These are phyloP conservation scores for Rafetus swinhoei DNA, from an alignment of 2,113 vertebrate species.

Conservation along the genomic window DNA sequence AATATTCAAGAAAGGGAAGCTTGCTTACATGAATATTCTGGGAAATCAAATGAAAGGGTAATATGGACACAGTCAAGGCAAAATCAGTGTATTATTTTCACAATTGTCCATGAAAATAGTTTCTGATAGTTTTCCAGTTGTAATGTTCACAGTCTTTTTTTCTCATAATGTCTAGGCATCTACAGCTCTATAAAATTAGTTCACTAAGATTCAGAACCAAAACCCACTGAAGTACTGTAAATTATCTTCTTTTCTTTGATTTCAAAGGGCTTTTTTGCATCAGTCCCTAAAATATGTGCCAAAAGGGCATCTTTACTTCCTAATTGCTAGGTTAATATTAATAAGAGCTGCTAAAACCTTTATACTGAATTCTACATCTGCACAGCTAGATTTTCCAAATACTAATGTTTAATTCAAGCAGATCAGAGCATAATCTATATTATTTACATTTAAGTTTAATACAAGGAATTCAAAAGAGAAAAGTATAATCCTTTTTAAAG, in stretches of 20 bases:
- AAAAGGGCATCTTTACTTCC: neutral
- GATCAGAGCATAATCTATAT: neutral
- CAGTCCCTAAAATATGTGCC: neutral
- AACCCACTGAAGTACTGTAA: neutral
- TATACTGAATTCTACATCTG: conserved; percentile 23
- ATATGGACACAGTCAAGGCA: neutral
- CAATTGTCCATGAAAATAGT: neutral
- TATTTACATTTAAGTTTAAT: conserved; percentile 38
- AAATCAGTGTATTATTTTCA: neutral
- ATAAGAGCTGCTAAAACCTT: conserved; percentile 12
- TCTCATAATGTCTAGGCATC: neutral
- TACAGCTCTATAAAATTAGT: neutral
- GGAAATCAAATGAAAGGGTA: neutral
- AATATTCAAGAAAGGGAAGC: neutral
- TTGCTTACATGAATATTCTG: neutral
- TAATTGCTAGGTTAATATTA: conserved; percentile 23
- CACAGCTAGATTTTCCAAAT: neutral
- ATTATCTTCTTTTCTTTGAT: neutral
- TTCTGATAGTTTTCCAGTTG: neutral
- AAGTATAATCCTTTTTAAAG: conserved; percentile 29
- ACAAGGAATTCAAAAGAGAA: neutral
- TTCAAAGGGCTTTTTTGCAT: neutral
- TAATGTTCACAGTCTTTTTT: neutral
- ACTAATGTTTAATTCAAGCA: conserved; percentile 47
- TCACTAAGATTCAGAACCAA: conserved; percentile 13